Base-by-base conservation (phyloP, 2,888 invertebrate genomes). In the Plagodis dolabraria region DNA sequence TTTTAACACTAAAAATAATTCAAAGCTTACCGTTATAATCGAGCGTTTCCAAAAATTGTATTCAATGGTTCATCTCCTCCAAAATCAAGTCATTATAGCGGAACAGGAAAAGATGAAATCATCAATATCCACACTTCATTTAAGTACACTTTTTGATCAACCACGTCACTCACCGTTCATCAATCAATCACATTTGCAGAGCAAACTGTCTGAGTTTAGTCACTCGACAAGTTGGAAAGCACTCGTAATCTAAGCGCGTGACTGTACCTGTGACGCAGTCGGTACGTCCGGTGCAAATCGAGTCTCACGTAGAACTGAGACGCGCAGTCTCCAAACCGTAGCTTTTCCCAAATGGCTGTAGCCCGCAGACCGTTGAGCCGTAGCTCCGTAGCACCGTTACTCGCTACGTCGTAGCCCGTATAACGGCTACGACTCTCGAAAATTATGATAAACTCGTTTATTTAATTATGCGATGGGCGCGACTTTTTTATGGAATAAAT, bases 311-410 rank as follows among this genome's bases (percentile, higher is more conserved):
- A 79, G 78, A 70, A 90, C 90, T 90, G 86, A 79, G 77, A 70
- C 87, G 90, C 90, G 90, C 89, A 89, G 89, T 84, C 90, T 90
- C 90, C 83, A 82, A 83, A 74, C 79, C 79, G 76, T 74, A 71
- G 69, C 71, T 74, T 74, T 72, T 76, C 76, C 72, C 71, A 78
- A 81, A 77, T 77, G 77, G 68, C 70, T 74, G 77, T 68, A 65
- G 53, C 40, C 38, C 47, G 60, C 63, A 66, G 60, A 54, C 47
- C 58, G 51, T 47, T 52, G 55, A 36, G 46, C 52, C 46, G 54
- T 73, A 71, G 71, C 69, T 55, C 34, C 68, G 71, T 71, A 70
- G 69, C 69, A 56, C 53, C 58, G 63, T 63, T 53, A 55, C 58
- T 47, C 36, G 54, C 63, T 75, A 76, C 73, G 69, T 48, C 74